Base-by-base conservation (phyloP, 2,113 vertebrate genomes). In the Dicentrarchus labrax region DNA sequence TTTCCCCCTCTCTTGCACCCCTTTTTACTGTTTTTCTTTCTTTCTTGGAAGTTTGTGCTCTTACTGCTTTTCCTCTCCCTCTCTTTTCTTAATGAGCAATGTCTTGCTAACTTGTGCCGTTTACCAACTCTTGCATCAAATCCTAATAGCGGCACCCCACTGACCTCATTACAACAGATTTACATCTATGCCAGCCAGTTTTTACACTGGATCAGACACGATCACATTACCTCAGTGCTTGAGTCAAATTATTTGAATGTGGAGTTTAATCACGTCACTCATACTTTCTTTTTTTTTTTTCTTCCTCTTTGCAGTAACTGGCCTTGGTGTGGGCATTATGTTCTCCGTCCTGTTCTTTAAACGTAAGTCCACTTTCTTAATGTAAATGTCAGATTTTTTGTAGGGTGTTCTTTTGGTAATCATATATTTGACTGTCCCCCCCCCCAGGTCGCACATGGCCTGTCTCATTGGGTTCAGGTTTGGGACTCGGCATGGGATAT, bases 321-420 rank as follows among this genome's bases (percentile, higher is more conserved):
- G 97, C 82, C 95, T 98, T 4, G 96, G 96, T 62, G 88, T 97
- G 87, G 98, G 97, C 85, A 84, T 97, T 50, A 90, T 97, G 88
- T 96, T 98, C 89, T 98, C 97, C 19, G 93, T 97, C 78, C 93
- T 97, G 77, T 93, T 97, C 95, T 98, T 99, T 89, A 98, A 98
- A 95, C 96, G 97, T 98, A 93, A 97, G 97, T 97, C 36, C 13
- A 67, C 11, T 50, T 22, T 41, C 8, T 53, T 56, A 43, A 51
- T 10, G 2, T 64, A 13, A 53, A 65, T 54, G 9, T 24, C 1
- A 10, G 9, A 2, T 15, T 17, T 41, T 72, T 65, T 30, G 10
- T 17, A 10, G 30, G 30, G 30, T 30, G 30, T 2, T 30, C 4
- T 30, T 30, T 30, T 30, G 30, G 2, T 60, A 22, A 64, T 22